Evolutionary conservation across 2,888 invertebrate species (phyloP).

Genomic region (Drosophila falleni): DNA sequence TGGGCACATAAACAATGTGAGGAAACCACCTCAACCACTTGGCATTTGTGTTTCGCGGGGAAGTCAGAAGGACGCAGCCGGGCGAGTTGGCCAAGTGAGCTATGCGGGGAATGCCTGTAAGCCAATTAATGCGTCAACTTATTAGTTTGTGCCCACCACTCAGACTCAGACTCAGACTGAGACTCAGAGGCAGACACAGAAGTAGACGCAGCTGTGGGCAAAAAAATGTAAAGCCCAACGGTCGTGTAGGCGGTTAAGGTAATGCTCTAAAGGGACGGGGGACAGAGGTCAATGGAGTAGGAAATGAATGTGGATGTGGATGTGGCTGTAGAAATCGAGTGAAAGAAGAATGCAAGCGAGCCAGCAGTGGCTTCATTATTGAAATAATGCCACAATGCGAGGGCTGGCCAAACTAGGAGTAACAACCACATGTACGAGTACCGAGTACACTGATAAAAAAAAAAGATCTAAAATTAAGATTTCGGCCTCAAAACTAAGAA

Average conservation of each 20-base stretch:
- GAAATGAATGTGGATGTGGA: conserved; percentile 24
- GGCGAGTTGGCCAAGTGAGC: conserved; percentile 31
- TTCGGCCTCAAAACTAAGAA: no score
- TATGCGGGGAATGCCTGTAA: conserved; percentile 70
- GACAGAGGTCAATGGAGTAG: conserved; percentile 17
- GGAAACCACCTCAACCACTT: conserved; percentile 3
- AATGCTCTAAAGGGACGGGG: neutral
- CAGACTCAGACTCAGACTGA: neutral
- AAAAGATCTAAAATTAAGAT: no score
- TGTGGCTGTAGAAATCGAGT: conserved; percentile 19
- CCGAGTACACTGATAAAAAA: conserved; percentile 4
- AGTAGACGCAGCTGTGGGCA: conserved; percentile 36
- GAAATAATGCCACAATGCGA: conserved; percentile 66
- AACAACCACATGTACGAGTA: conserved; percentile 51
- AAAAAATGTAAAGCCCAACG: conserved; percentile 36
- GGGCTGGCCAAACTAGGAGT: conserved; percentile 41
- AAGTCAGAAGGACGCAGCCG: neutral
- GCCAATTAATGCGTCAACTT: conserved; percentile 78
- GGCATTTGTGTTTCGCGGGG: neutral
- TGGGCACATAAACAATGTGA: neutral
- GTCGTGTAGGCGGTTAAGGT: conserved; percentile 25
- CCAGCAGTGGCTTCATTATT: conserved; percentile 72
- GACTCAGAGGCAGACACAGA: neutral
- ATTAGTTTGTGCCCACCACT: conserved; percentile 68
- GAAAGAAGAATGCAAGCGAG: conserved; percentile 42